These are phyloP conservation scores for Coleophora flavipennella DNA, from an alignment of 2,888 invertebrate genomes.

Conservation along the genomic window DNA sequence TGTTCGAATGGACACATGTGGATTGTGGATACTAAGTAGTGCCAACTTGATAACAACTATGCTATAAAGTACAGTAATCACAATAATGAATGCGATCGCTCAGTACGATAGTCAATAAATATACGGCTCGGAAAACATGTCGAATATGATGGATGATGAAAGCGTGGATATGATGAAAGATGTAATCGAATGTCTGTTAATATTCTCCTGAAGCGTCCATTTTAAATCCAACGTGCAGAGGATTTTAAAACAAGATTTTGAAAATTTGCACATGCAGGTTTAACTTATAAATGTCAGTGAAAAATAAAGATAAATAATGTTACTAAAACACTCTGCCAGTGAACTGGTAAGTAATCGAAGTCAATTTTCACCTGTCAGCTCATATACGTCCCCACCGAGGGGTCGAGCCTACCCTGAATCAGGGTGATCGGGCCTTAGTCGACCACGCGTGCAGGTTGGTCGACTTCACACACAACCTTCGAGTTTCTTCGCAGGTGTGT, in stretches of 20 bases:
- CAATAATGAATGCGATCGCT: conserved; percentile 58
- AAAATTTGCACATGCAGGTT: too few relatives aligned
- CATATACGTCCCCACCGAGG: too few relatives aligned
- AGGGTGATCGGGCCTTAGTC: too few relatives aligned
- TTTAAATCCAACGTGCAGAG: conserved; percentile 4
- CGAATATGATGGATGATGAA: conserved; percentile 63
- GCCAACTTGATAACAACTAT: conserved; percentile 7
- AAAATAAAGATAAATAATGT: too few relatives aligned
- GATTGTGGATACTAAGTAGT: conserved; percentile 9
- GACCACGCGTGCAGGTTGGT: too few relatives aligned
- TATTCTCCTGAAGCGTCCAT: conserved; percentile 20
- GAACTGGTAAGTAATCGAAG: too few relatives aligned
- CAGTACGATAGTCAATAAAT: conserved; percentile 58
- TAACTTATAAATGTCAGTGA: too few relatives aligned
- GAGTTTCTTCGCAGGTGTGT: too few relatives aligned
- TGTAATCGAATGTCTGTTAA: conserved; percentile 40
- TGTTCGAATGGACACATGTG: conserved; percentile 6
- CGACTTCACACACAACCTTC: too few relatives aligned
- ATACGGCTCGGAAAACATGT: conserved; percentile 62
- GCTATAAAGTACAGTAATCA: conserved; percentile 29
- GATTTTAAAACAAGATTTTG: conserved; percentile 3
- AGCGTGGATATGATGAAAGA: conserved; percentile 54
- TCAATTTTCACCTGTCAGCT: too few relatives aligned
- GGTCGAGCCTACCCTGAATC: too few relatives aligned
- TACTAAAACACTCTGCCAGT: too few relatives aligned